phyloP scores from a whole-genome alignment of 1,140 invertebrate genomes.

The Drosophila nigrodunni region DNA sequence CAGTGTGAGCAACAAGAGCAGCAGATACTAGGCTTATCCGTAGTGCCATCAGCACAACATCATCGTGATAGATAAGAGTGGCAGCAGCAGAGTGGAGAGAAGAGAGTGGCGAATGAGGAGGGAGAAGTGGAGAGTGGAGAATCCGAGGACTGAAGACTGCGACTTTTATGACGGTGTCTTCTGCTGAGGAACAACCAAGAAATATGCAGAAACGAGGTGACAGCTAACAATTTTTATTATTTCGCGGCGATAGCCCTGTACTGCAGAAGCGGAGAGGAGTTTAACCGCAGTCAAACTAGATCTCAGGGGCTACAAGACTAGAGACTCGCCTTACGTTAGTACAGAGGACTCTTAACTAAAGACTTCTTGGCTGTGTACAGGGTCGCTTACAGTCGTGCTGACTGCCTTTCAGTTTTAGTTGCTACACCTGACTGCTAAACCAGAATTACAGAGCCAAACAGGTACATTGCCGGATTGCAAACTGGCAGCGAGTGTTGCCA shows the following conservation, averaged over 20 bases:
- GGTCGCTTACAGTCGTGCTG: background rate
- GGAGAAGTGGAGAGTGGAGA: background rate
- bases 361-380: no score
- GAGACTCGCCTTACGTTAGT: no score
- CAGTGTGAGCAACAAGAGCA: background rate
- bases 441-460: conserved; percentile 53
- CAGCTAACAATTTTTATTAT: conserved; percentile 58
- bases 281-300: no score
- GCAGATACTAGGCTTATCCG: conserved; percentile 55
- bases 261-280: no score
- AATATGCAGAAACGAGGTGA: conserved; percentile 69
- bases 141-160: conserved; percentile 22
- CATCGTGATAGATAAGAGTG: conserved; percentile 67
- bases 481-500: conserved; percentile 49
- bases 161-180: conserved; percentile 56
- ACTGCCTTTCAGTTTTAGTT: background rate
- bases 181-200: conserved; percentile 42
- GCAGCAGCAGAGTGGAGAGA: conserved; percentile 3
- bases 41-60: conserved; percentile 70
- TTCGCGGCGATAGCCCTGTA: background rate
- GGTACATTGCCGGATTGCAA: conserved; percentile 62
- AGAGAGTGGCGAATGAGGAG: background rate
- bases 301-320: no score
- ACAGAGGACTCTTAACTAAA: no score
- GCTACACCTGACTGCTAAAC: conserved; percentile 29